A percentile compares a stretch with the other conserved stretches of the same genome.
These are phyloP conservation scores for Tapirus indicus DNA, from an alignment of 2,797 vertebrate species.

Conservation along the genomic window DNA sequence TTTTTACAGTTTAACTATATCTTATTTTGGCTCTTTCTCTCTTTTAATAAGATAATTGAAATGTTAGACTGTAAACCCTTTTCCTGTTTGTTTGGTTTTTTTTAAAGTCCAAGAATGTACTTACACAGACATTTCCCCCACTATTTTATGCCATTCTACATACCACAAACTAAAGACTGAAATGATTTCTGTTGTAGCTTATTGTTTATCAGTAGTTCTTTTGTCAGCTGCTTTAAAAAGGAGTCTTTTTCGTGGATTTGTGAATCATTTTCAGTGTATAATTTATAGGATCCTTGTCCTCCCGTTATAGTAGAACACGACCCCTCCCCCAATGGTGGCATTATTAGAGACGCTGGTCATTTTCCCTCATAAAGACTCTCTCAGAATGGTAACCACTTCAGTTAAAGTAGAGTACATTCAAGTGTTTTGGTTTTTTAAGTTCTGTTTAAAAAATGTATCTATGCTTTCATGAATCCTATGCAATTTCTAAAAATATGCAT, in stretches of 20 bases:
- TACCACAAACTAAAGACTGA: slow-evolving; percentile 79
- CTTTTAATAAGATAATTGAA: slow-evolving; percentile 78
- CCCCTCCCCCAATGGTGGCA: slow-evolving; percentile 67
- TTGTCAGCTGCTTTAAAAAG: slow-evolving; percentile 66
- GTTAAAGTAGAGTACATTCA: not conserved
- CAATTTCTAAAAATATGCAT: slow-evolving; percentile 80
- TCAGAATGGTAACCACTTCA: slow-evolving; percentile 65
- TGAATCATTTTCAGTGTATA: slow-evolving; percentile 69
- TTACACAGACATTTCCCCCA: slow-evolving; percentile 37
- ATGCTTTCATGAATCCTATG: slow-evolving; percentile 50
- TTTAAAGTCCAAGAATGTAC: slow-evolving; percentile 66
- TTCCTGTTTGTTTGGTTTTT: slow-evolving; percentile 50
- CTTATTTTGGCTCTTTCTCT: slow-evolving; percentile 83
- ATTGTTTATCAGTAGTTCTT: slow-evolving; percentile 58
- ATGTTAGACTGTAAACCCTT: slow-evolving; percentile 67
- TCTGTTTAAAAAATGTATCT: slow-evolving; percentile 56
- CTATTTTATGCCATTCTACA: slow-evolving; percentile 78
- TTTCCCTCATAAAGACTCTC: slow-evolving; percentile 58
- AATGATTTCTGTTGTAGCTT: slow-evolving; percentile 52
- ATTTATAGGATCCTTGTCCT: slow-evolving; percentile 77
- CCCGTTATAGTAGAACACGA: not conserved
- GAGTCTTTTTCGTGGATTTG: slow-evolving; percentile 46
- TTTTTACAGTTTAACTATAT: slow-evolving; percentile 80
- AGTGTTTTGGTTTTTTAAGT: not conserved
- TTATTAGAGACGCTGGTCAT: slow-evolving; percentile 74